Base-by-base conservation (phyloP, 37 sponge, comb jelly and placozoan genomes). In the Chondrosia reniformis region DNA sequence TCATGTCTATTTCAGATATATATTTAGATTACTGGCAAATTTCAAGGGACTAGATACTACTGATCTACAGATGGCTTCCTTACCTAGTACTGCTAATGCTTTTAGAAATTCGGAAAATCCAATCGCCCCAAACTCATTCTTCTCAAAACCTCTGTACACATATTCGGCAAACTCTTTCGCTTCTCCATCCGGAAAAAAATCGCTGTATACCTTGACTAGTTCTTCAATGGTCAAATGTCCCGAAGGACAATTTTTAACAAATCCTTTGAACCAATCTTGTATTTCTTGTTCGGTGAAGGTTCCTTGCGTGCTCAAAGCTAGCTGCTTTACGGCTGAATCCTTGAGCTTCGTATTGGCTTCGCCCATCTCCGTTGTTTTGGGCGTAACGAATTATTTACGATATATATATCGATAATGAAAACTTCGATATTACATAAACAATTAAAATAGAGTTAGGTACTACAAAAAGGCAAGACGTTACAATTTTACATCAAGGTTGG, bases 221-320 rank as follows among this genome's bases (percentile, higher is more conserved):
- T 69, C 72, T 1, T 69, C 72, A 15, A 69, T 41, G 13, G 4
- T 34, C 41, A 69, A 25, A 25, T 69, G 72, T 38, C 72, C 72
- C 43, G 72, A 43, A 22, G 72, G 72, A 39, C 72, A 69, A 44
- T 69, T 69, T 36, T 44, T 36, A 1, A 69, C 72, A 25, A 69
- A 69, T 2, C 72, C 72, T 25, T 69, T 69, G 72, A 34, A 69
- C 72, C 72, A 69, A 25, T 69, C 72, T 44, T 69, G 72, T 21
- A 69, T 25, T 44, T 69, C 72, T 13, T 44, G 72, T 34, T 69
- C 72, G 10, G n/a, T 38, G 43, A 69, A 69, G 1, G 21, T 6
- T 41, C 21, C 44, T 0, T 69, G 44, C n/a, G 39, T 69, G n/a
- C 42, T 44, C 42, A 8, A 24, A 1, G 24, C 72, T n/a, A 69